These are phyloP conservation scores for Heliornis fulica DNA, from an alignment of 2,113 vertebrate genomes.

Conservation along the genomic window DNA sequence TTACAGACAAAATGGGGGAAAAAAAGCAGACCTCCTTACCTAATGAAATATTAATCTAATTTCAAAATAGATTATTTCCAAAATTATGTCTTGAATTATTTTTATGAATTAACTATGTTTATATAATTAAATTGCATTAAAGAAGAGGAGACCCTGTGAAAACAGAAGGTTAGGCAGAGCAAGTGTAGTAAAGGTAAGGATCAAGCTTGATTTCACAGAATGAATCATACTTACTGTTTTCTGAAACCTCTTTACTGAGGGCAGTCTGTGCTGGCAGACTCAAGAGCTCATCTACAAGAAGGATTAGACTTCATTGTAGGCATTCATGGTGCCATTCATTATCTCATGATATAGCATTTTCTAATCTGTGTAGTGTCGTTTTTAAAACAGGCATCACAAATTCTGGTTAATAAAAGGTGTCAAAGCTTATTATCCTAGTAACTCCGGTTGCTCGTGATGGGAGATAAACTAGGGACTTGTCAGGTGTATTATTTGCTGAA, in stretches of 20 bases:
- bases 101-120: neutral
- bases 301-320: conserved; percentile 24
- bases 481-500: neutral
- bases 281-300: conserved; percentile 32
- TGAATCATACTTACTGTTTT: neutral
- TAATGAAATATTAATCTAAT: neutral
- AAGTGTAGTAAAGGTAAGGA: neutral
- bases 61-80: neutral
- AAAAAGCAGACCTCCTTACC: neutral
- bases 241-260: neutral
- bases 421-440: neutral
- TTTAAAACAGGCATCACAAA: conserved; percentile 30
- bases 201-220: neutral
- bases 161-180: neutral
- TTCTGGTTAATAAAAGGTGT: conserved; percentile 5
- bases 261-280: neutral
- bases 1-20: neutral
- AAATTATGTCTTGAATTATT: neutral
- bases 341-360: conserved; percentile 23
- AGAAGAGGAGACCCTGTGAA: neutral
- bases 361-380: conserved; percentile 40
- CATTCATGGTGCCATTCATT: conserved; percentile 31
- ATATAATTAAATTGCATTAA: neutral
- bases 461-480: neutral
- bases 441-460: neutral